Conservation (phyloP, 1,140 invertebrate genomes). For the Argopecten irradians region DNA sequence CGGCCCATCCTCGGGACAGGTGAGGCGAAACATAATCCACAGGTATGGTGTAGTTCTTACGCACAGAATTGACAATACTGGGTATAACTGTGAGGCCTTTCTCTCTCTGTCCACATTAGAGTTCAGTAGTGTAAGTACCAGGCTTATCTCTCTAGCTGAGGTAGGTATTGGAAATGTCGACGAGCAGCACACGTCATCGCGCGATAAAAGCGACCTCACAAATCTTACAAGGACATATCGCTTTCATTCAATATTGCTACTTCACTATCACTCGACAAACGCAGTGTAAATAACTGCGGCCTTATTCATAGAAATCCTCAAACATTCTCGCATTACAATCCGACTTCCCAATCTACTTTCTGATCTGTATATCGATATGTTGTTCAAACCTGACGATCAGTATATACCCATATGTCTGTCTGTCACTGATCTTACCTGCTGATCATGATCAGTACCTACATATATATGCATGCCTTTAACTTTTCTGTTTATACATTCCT, state of each 20-base stretch:
- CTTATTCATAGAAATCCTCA: neutral
- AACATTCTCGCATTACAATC: neutral
- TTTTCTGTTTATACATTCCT: neutral
- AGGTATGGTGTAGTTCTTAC: neutral
- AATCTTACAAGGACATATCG: neutral
- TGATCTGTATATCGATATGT: neutral
- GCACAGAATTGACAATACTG: conserved; percentile 1
- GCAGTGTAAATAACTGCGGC: neutral
- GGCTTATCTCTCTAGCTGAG: neutral
- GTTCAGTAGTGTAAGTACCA: neutral
- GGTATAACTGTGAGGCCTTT: neutral
- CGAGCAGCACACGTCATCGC: neutral
- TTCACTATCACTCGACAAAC: neutral
- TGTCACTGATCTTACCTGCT: too few species aligned
- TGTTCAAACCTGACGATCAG: neutral
- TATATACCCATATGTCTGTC: too few species aligned
- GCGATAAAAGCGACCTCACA: neutral
- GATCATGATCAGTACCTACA: too few species aligned
- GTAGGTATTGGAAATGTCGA: neutral
- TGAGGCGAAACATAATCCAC: neutral
- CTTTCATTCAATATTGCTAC: neutral
- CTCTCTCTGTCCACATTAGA: conserved; percentile 13
- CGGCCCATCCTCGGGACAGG: conserved; percentile 18
- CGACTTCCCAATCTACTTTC: neutral
- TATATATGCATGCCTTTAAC: too few species aligned